Conservation (phyloP, 2,113 vertebrate genomes). For the Piaya cayana region DNA sequence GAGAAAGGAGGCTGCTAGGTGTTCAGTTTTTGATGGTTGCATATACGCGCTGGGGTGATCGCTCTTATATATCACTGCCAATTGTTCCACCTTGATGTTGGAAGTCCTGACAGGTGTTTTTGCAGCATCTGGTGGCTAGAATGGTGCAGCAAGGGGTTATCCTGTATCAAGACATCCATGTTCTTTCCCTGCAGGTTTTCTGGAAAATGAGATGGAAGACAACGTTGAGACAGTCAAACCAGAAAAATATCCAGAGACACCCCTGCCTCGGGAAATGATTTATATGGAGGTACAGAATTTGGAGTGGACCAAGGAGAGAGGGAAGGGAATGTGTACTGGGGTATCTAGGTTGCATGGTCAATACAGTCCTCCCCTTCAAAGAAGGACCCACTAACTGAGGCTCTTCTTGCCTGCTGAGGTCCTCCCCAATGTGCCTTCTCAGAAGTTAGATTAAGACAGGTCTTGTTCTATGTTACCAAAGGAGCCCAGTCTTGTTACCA, state of each 20-base stretch:
- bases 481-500: not conserved
- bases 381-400: not conserved
- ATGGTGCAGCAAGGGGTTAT: not conserved
- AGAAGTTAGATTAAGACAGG: not conserved
- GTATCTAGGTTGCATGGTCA: not conserved
- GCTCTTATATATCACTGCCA: not conserved
- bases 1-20: not conserved
- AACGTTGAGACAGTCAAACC: conserved; percentile 39
- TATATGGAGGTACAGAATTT: conserved; percentile 75
- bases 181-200: conserved; percentile 73
- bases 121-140: not conserved
- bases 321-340: not conserved
- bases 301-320: not conserved
- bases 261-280: conserved; percentile 82
- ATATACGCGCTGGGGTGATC: not conserved
- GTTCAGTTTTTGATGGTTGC: not conserved
- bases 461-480: not conserved
- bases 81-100: not conserved
- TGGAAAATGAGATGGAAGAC: conserved; percentile 80
- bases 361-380: not conserved
- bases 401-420: not conserved
- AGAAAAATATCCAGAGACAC: conserved; percentile 73
- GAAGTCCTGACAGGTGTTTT: not conserved
- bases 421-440: not conserved
- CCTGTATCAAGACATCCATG: not conserved